These are phyloP conservation scores for Callopanchax toddi DNA, from an alignment of 2,113 vertebrate genomes.

Conservation along the genomic window DNA sequence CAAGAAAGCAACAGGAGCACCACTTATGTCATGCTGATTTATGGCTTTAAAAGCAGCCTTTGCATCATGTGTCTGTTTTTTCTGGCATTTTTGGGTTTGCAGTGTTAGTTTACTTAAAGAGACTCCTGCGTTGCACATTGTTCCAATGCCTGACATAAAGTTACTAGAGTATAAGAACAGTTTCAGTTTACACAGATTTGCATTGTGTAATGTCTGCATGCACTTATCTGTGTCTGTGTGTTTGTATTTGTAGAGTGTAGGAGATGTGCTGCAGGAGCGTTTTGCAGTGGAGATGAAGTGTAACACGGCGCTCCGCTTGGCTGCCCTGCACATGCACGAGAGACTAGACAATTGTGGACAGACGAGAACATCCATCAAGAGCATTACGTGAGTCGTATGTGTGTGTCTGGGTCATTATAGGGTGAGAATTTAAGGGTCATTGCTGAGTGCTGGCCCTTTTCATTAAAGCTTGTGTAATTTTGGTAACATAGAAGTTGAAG, in stretches of 20 bases:
- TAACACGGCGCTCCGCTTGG: constrained; percentile 89
- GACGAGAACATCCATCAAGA: constrained; percentile 91
- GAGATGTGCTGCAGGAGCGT: constrained; percentile 93
- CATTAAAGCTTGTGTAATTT: constrained; percentile 5
- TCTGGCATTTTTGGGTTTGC: constrained; percentile 13
- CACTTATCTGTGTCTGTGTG: constrained; percentile 18
- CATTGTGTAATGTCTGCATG: not conserved
- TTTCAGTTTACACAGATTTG: not conserved
- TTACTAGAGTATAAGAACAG: not conserved
- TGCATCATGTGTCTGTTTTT: constrained; percentile 33
- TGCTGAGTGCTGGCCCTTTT: not conserved
- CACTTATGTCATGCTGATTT: constrained; percentile 37
- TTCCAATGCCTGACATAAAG: not conserved
- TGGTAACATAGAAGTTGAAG: not conserved
- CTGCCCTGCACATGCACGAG: constrained; percentile 96
- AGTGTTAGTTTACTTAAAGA: constrained; percentile 31
- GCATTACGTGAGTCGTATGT: constrained; percentile 88
- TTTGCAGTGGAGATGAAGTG: constrained; percentile 98
- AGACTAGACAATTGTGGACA: constrained; percentile 90
- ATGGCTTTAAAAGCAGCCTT: constrained; percentile 16
- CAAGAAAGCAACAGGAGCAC: constrained; percentile 19
- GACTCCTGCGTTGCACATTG: constrained; percentile 5
- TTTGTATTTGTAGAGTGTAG: constrained; percentile 87
- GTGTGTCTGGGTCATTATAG: constrained; percentile 16
- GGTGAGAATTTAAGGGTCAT: constrained; percentile 5